Evolutionary conservation across 2,113 vertebrate species (phyloP).

Genomic region (Brachyhypopomus gauderio): DNA sequence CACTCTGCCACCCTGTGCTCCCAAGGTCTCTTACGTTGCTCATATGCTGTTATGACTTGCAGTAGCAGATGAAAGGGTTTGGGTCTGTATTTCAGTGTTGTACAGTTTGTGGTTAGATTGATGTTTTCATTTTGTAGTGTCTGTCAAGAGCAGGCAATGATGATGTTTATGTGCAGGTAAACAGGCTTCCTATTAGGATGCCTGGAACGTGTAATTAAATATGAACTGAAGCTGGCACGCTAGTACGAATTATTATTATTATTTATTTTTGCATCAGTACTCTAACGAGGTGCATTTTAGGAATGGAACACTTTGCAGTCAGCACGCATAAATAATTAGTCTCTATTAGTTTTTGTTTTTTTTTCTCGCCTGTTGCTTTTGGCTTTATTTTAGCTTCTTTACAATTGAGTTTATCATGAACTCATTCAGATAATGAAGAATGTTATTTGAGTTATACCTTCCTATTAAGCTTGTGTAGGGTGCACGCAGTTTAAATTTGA

Average conservation of each 20-base stretch:
- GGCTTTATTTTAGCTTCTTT: conserved; percentile 1
- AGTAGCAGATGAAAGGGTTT: not conserved
- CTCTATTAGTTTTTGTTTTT: conserved; percentile 9
- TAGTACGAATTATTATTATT: not conserved
- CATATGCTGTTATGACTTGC: not conserved
- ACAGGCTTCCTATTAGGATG: not conserved
- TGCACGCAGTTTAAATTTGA: conserved; percentile 9
- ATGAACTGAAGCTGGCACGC: not conserved
- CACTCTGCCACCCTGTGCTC: too few species aligned
- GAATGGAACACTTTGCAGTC: not conserved
- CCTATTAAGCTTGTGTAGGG: not conserved
- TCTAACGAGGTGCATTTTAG: conserved; percentile 20
- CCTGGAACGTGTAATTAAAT: conserved; percentile 27
- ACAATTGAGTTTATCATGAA: conserved; percentile 6
- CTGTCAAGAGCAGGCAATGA: conserved; percentile 9
- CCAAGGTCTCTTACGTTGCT: not conserved
- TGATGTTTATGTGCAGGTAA: conserved; percentile 2
- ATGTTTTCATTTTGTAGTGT: conserved; percentile 6
- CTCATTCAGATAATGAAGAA: conserved; percentile 20
- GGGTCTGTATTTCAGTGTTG: not conserved
- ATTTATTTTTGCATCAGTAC: conserved; percentile 7
- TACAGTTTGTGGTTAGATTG: not conserved
- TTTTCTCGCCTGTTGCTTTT: not conserved
- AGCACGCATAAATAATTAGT: not conserved
- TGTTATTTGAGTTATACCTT: conserved; percentile 12